Evolutionary conservation across 2,113 vertebrate species (phyloP).

Genomic region (Lepisosteus osseus): DNA sequence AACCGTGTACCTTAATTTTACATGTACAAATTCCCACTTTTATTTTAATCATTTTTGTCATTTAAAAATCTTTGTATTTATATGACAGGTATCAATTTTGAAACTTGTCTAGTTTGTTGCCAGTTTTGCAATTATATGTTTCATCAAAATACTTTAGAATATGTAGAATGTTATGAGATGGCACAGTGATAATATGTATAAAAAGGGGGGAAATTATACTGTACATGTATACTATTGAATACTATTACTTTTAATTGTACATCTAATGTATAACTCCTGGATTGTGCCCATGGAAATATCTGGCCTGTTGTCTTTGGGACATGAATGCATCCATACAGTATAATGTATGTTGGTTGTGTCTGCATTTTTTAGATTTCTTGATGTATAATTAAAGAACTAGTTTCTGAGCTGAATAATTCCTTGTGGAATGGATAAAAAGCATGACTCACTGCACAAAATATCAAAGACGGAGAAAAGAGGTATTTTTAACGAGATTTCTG

Average conservation of each 20-base stretch:
- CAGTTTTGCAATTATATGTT: too few species aligned
- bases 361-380: neutral
- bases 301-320: neutral
- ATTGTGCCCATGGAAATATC: neutral
- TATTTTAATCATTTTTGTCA: too few species aligned
- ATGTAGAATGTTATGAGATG: too few species aligned
- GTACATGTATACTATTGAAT: too few species aligned
- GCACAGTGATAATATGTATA: neutral
- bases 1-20: too few species aligned
- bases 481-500: too few species aligned
- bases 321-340: neutral
- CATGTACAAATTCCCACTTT: too few species aligned
- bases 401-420: neutral
- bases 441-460: neutral
- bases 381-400: slow-evolving; percentile 1
- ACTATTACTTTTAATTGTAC: neutral
- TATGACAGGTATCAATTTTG: too few species aligned
- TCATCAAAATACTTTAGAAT: too few species aligned
- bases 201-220: neutral
- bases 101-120: too few species aligned
- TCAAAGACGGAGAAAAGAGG: neutral
- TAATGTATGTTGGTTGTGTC: neutral
- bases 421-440: neutral
- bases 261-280: neutral
- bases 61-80: too few species aligned